A percentile compares a stretch with the other conserved stretches of the same genome.
Conservation (phyloP, 1,140 invertebrate genomes). For the Tigriopus japonicus region DNA sequence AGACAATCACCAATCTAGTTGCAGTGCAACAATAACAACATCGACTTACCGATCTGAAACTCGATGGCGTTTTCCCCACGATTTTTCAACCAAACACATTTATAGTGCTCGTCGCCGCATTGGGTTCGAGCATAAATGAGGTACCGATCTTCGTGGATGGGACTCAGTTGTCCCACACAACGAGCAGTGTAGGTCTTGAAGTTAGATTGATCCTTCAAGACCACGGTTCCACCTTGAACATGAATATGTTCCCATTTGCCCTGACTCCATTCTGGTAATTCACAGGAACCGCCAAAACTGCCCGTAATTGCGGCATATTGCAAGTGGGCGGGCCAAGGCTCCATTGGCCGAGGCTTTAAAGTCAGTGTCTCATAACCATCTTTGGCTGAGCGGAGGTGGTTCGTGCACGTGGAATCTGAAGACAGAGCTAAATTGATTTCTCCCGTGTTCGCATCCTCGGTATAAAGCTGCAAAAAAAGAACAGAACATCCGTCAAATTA, state of each 20-base stretch:
- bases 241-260: constrained; percentile 42
- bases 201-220: constrained; percentile 40
- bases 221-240: constrained; percentile 38
- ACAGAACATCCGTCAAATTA: too few relatives aligned
- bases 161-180: constrained; percentile 31
- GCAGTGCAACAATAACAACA: background rate
- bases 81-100: constrained; percentile 40
- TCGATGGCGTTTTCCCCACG: constrained; percentile 43
- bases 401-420: constrained; percentile 43
- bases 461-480: constrained; percentile 33
- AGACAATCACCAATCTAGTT: too few relatives aligned
- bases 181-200: constrained; percentile 42
- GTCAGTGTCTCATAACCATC: constrained; percentile 39
- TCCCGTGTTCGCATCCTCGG: constrained; percentile 34
- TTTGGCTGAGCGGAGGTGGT: constrained; percentile 35
- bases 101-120: constrained; percentile 41
- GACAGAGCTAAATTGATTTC: constrained; percentile 41
- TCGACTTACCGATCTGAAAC: constrained; percentile 35
- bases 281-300: constrained; percentile 5
- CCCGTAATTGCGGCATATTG: background rate
- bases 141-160: constrained; percentile 26
- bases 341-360: constrained; percentile 26
- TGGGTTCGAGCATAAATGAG: constrained; percentile 33
- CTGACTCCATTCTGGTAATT: constrained; percentile 40
- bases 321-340: constrained; percentile 18